phyloP scores from a whole-genome alignment of 64 coral and sea anemone species.

The Astreopora myriophthalma region DNA sequence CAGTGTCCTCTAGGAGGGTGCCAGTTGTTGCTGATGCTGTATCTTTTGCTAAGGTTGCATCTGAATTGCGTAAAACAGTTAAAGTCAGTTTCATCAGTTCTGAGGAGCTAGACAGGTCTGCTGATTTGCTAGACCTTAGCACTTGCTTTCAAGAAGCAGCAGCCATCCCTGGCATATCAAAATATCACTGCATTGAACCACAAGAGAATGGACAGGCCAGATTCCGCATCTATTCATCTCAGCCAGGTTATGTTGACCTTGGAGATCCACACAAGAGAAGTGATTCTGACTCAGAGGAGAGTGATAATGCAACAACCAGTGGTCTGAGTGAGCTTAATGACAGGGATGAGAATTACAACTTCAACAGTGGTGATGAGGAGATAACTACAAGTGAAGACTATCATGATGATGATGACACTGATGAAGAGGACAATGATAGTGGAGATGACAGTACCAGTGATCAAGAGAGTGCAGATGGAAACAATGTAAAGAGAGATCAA shows the following conservation, averaged over 20 bases:
- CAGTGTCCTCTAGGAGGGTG: not conserved
- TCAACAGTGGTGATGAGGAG: not conserved
- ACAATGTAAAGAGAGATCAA: not conserved
- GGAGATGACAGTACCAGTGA: not conserved
- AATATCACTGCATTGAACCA: not conserved
- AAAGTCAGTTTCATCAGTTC: slow-evolving; percentile 11
- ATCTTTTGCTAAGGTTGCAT: slow-evolving; percentile 7
- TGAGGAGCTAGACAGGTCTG: not conserved
- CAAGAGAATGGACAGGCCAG: not conserved
- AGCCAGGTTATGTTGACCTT: slow-evolving; percentile 34
- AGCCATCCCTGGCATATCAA: not conserved
- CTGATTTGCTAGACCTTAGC: not conserved
- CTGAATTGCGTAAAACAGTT: not conserved
- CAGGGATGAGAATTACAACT: not conserved
- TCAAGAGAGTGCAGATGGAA: slow-evolving; percentile 11
- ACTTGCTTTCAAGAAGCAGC: not conserved
- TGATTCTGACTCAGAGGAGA: too few species aligned
- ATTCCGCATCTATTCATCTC: not conserved
- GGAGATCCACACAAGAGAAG: slow-evolving; percentile 12
- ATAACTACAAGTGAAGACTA: not conserved
- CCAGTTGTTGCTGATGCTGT: not conserved
- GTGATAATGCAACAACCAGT: not conserved
- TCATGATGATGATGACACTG: not conserved
- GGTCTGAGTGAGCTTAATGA: not conserved
- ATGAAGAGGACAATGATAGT: not conserved